Conservation (phyloP, 2,888 invertebrate species). For the Nemoura dubitans region DNA sequence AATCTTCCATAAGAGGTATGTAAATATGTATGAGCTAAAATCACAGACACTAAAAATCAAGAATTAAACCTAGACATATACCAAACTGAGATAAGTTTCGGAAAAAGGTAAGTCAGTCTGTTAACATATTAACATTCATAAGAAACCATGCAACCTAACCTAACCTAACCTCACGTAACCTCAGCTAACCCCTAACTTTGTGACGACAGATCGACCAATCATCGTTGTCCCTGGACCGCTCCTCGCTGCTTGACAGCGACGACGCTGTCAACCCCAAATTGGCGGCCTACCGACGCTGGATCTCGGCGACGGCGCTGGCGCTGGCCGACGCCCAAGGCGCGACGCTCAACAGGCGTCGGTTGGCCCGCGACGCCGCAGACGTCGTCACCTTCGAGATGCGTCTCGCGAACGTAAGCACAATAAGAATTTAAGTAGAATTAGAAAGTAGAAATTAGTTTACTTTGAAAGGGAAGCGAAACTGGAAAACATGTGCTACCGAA, state of each 20-base stretch:
- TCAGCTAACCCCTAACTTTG: background rate
- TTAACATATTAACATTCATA: no score
- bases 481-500: no score
- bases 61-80: no score
- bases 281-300: slow-evolving; percentile 54
- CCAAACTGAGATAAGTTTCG: no score
- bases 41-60: no score
- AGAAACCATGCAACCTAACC: no score
- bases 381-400: slow-evolving; percentile 63
- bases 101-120: no score
- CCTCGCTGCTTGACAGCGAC: slow-evolving; percentile 54
- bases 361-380: slow-evolving; percentile 57
- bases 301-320: slow-evolving; percentile 53
- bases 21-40: no score
- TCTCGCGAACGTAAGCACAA: slow-evolving; percentile 63
- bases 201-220: slow-evolving; percentile 56
- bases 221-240: slow-evolving; percentile 54
- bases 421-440: no score
- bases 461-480: no score
- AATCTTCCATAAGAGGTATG: no score
- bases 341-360: slow-evolving; percentile 48
- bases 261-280: slow-evolving; percentile 54
- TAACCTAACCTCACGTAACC: background rate
- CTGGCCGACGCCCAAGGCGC: slow-evolving; percentile 52
- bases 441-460: no score